Evolutionary conservation across 2,888 invertebrate genomes (phyloP).

Genomic region (Dorcus parallelipipedus): DNA sequence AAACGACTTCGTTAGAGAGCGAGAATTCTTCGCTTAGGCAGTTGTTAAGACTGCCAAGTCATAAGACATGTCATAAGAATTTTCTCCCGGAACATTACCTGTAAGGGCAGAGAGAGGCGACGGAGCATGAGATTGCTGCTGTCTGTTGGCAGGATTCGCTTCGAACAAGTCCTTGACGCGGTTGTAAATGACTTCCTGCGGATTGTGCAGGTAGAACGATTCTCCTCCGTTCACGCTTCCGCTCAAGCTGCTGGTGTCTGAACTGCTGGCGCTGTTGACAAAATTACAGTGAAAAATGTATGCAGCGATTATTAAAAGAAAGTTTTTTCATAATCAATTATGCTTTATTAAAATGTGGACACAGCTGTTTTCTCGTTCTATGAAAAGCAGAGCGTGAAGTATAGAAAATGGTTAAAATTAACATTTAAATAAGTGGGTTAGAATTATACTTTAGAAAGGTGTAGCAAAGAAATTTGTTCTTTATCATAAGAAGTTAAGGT

Average conservation of each 20-base stretch:
- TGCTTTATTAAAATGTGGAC: too few relatives aligned
- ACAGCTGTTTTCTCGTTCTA: too few relatives aligned
- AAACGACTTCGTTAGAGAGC: too few relatives aligned
- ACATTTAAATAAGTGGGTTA: too few relatives aligned
- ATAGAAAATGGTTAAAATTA: too few relatives aligned
- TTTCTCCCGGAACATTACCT: slow-evolving; percentile 31
- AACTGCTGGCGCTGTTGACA: slow-evolving; percentile 36
- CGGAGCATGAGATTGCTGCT: slow-evolving; percentile 24
- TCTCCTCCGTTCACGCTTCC: slow-evolving; percentile 59
- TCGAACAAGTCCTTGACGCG: slow-evolving; percentile 81
- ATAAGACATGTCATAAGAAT: neutral
- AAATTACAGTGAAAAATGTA: too few relatives aligned
- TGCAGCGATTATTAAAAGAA: neutral
- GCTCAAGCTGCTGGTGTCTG: slow-evolving; percentile 43
- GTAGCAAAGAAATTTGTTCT: too few relatives aligned
- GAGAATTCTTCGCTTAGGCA: too few relatives aligned
- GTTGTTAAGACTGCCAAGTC: neutral
- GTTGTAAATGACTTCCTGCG: slow-evolving; percentile 76
- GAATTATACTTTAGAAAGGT: too few relatives aligned
- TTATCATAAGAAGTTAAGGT: too few relatives aligned
- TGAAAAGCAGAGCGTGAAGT: too few relatives aligned
- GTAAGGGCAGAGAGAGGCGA: slow-evolving; percentile 49
- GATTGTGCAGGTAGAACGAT: slow-evolving; percentile 82
- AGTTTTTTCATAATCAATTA: neutral
- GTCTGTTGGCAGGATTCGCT: slow-evolving; percentile 27